Percentiles rank a stretch among this genome's conserved stretches.
Evolutionary conservation across 1,140 invertebrate genomes (phyloP).

Genomic region (Caerostris darwini): DNA sequence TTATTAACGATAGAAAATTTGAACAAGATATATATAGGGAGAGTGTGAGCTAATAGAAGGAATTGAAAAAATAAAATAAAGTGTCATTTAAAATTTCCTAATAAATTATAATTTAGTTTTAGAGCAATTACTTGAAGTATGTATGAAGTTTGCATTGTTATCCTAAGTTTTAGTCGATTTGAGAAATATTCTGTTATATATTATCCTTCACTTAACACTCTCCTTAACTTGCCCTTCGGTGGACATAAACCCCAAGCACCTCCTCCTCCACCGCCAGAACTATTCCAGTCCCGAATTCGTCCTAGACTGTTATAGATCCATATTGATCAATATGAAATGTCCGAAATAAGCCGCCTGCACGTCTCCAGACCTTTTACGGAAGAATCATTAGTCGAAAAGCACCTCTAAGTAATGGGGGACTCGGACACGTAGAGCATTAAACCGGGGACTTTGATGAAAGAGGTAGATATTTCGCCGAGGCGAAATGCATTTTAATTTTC

Average conservation of each 20-base stretch:
- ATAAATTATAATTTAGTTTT: too few relatives aligned
- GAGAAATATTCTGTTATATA: background rate
- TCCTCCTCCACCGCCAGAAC: background rate
- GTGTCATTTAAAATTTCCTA: too few relatives aligned
- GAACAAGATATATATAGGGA: too few relatives aligned
- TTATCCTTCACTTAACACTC: background rate
- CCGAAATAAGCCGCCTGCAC: background rate
- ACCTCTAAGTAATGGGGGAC: background rate
- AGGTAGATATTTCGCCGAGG: background rate
- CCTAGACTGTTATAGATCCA: background rate
- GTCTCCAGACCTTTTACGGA: constrained; percentile 24
- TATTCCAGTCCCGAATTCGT: background rate
- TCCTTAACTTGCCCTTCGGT: background rate
- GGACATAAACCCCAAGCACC: background rate
- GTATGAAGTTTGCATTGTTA: too few relatives aligned
- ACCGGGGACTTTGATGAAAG: background rate
- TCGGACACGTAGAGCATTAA: background rate
- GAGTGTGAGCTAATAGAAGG: too few relatives aligned
- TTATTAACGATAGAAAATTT: too few relatives aligned
- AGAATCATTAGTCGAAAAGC: constrained; percentile 12
- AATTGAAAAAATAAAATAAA: too few relatives aligned
- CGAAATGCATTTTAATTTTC: too few relatives aligned
- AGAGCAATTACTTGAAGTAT: too few relatives aligned
- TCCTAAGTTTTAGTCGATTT: background rate
- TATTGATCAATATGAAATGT: constrained; percentile 10